phyloP scores from a whole-genome alignment of 2,888 invertebrate genomes.

The Leucozona laternaria region DNA sequence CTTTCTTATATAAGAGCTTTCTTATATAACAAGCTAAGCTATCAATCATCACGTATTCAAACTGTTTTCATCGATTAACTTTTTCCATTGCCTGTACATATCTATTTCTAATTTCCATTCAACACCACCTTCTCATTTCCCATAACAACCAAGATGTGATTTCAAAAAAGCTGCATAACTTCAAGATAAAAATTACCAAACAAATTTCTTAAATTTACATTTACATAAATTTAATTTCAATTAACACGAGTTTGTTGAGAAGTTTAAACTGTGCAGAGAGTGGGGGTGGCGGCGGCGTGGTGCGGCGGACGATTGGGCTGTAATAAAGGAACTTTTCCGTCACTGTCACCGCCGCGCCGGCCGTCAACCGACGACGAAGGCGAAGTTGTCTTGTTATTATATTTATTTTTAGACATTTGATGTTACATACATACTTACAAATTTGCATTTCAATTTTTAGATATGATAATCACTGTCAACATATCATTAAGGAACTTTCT shows the following conservation, averaged over 20 bases:
- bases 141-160: conserved; percentile 2
- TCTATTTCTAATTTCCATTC: not conserved
- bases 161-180: conserved; percentile 29
- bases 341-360: not conserved
- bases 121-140: not conserved
- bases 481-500: conserved; percentile 70
- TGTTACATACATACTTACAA: conserved; percentile 39
- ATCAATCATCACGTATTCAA: not conserved
- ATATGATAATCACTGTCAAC: conserved; percentile 74
- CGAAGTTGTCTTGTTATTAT: conserved; percentile 15
- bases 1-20: too few relatives aligned
- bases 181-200: conserved; percentile 50
- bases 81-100: not conserved
- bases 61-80: not conserved
- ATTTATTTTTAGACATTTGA: conserved; percentile 24
- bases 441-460: conserved; percentile 66
- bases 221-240: conserved; percentile 73
- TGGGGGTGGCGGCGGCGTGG: too few relatives aligned
- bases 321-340: not conserved
- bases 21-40: not conserved
- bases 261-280: not conserved
- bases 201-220: conserved; percentile 56
- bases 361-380: not conserved
- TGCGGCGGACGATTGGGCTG: not conserved
- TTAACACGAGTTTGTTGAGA: conserved; percentile 58